Evolutionary conservation across 2,888 invertebrate species (phyloP), one percentile per base, ranked within the genome.

Genomic region (Drosophila paucipuncta): DNA sequence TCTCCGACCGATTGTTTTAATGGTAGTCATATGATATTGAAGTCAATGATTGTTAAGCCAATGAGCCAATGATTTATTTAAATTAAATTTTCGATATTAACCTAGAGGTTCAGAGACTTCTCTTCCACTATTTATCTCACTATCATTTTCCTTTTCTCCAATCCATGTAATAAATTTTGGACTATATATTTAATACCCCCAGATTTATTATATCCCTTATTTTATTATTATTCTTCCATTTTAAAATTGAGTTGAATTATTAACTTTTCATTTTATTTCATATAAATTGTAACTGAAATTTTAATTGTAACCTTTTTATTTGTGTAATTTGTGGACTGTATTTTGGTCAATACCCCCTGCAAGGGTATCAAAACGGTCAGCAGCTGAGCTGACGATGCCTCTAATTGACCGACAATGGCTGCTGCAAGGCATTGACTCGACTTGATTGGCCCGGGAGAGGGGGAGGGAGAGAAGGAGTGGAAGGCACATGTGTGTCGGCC

Each of bases 361-460:
- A 4, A 49, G 35, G 13, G 52, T n/a, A n/a, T 7, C 18, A 6
- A 28, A 52, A 18, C 5, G 18, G 25, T 25, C 25, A 50, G 4
- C 57, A 30, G 28, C n/a, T 39, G 18, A 39, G 41, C 50, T 18
- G 50, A 22, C 7, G 18, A 7, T 25, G 30, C 47, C 74, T 68
- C 73, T 77, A 79, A 79, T 79, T 76, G 73, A 67, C 77, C 73
- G 58, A 73, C 76, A 78, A 79, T 71, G 61, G 54, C 28, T 50
- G 39, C 31, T 33, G 30, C 30, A 31, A 73, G 16, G 43, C 59
- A 52, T 33, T 49, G 65, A 30, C 57, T 65, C 55, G 57, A 55
- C 60, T 76, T 78, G 78, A 79, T 79, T 80, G 69, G 78, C 67
- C 73, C 16, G 18, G 16, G 43, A 47, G 62, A 25, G 54, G 16